A percentile compares a stretch with the other conserved stretches of the same genome.
Conservation (phyloP, 2,888 invertebrate species). For the Petrolisthes cinctipes region DNA sequence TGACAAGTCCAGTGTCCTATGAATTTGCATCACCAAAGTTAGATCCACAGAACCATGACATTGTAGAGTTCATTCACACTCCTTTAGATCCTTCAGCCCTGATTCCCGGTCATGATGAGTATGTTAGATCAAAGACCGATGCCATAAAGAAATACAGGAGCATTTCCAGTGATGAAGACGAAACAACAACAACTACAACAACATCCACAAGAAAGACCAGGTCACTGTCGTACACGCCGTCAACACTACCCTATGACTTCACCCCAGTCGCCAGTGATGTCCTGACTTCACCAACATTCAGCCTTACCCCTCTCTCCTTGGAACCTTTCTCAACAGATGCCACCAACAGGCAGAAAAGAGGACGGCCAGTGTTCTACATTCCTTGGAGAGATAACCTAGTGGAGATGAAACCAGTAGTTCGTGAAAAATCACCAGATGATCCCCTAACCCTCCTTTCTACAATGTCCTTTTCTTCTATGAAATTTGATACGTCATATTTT, state of each 20-base stretch:
- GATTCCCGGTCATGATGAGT: conserved; percentile 42
- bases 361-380: conserved; percentile 43
- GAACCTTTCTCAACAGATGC: too few relatives aligned
- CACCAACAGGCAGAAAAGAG: not conserved
- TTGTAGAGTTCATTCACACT: conserved; percentile 37
- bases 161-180: not conserved
- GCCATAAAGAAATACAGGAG: conserved; percentile 20
- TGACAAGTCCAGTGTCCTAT: conserved; percentile 17
- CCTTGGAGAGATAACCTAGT: conserved; percentile 25
- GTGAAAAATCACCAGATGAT: not conserved
- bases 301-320: not conserved
- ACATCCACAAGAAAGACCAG: conserved; percentile 19
- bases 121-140: conserved; percentile 28
- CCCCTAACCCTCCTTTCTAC: not conserved
- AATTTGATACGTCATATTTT: not conserved
- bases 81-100: conserved; percentile 33
- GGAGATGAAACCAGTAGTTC: not conserved
- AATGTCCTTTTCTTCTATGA: not conserved
- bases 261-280: not conserved
- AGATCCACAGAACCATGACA: conserved; percentile 33
- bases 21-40: conserved; percentile 32
- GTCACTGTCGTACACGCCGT: conserved; percentile 26
- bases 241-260: conserved; percentile 14
- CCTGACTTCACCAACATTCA: not conserved
- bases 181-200: not conserved